Evolutionary conservation across 2,797 vertebrate genomes (phyloP).

Genomic region (Sciurus carolinensis): DNA sequence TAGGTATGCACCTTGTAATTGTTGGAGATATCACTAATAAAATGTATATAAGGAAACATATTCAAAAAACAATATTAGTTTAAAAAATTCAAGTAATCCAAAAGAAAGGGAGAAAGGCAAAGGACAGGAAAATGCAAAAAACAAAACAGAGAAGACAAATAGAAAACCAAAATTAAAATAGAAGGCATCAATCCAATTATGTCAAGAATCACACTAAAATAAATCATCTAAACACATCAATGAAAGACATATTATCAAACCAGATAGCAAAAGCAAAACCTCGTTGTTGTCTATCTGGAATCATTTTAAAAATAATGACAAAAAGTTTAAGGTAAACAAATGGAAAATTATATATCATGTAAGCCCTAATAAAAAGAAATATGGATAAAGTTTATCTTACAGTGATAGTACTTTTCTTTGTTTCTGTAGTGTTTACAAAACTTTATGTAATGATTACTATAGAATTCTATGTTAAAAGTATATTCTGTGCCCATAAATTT

Average conservation of each 20-base stretch:
- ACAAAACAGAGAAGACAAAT: not conserved
- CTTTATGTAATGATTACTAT: not conserved
- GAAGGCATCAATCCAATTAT: not conserved
- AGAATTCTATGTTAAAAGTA: not conserved
- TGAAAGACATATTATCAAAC: not conserved
- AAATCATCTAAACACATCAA: not conserved
- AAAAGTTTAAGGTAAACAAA: not conserved
- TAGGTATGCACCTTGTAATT: not conserved
- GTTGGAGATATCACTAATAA: not conserved
- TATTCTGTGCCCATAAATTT: not conserved
- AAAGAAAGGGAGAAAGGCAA: not conserved
- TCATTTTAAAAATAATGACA: not conserved
- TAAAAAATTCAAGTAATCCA: not conserved
- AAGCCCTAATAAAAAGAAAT: not conserved
- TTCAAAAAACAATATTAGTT: not conserved
- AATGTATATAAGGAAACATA: not conserved
- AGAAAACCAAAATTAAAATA: constrained; percentile 34
- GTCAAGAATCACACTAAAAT: not conserved
- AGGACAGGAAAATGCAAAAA: not conserved
- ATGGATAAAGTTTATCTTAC: not conserved
- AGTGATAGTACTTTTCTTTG: not conserved
- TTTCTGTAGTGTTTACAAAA: not conserved
- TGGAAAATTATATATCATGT: not conserved
- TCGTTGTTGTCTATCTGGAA: not conserved
- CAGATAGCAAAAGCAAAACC: not conserved